Evolutionary conservation across 2,797 vertebrate genomes (phyloP), one percentile per base, ranked within the genome.

Genomic region (Chanos chanos): DNA sequence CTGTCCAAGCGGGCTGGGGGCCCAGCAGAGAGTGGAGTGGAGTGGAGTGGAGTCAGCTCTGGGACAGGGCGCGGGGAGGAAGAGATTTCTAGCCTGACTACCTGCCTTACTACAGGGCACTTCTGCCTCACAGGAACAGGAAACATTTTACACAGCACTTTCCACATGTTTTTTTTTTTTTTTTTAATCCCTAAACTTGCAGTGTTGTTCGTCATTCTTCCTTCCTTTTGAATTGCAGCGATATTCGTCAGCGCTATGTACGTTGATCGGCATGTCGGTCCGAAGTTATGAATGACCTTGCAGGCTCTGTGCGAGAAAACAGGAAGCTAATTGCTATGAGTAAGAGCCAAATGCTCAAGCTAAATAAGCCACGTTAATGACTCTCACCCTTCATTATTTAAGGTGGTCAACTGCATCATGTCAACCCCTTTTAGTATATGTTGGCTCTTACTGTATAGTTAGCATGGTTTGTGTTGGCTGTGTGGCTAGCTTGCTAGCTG

Each of bases 21-120:
- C 71, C 67, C 67, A 66, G 59, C 45, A 67, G 33, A 66, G 59
- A 63, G 63, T 34, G 45, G 63, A 50, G 66, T 56, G 49, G 70
- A 70, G 34, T 39, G 55, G 58, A 39, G 24, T n/a, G n/a, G n/a
- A n/a, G n/a, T n/a, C n/a, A n/a, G n/a, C n/a, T n/a, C n/a, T n/a
- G n/a, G n/a, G n/a, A n/a, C n/a, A n/a, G n/a, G n/a, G n/a, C n/a
- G n/a, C 27, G 44, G 43, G 57, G 45, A 34, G 27, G 58, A 52
- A 58, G 50, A 55, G 58, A 18, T 55, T 45, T 36, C n/a, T 22
- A 7, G 13, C 7, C 24, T 13, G 62, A 19, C 15, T 52, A 40
- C 40, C 48, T 37, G 37, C 40, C 37, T 24, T 56, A 62, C 48
- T 65, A 39, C 47, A 28, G n/a, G n/a, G n/a, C n/a, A n/a, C n/a